A percentile compares a stretch with the other conserved stretches of the same genome.
Evolutionary conservation across 2,113 vertebrate species (phyloP).

Genomic region (Gallinago undulata): DNA sequence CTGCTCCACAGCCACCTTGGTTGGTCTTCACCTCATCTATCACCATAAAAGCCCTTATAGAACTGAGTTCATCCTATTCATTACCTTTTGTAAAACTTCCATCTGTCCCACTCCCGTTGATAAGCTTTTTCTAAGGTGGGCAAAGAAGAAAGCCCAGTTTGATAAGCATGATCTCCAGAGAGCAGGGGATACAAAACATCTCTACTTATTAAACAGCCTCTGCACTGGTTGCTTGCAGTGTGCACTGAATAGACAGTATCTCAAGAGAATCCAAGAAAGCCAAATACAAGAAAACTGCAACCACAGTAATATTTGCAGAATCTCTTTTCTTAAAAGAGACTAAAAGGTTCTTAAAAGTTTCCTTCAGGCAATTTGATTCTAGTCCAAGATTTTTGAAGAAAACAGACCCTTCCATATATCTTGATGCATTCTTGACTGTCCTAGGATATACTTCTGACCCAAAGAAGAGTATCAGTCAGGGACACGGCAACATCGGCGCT

Average conservation of each 20-base stretch:
- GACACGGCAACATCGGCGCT: not conserved
- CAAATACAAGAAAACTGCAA: not conserved
- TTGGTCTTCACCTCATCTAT: not conserved
- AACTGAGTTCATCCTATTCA: not conserved
- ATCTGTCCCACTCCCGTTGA: not conserved
- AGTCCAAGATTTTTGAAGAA: not conserved
- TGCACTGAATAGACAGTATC: not conserved
- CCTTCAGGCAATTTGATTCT: conserved; percentile 11
- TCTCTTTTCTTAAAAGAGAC: not conserved
- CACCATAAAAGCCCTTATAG: not conserved
- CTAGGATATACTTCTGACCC: not conserved
- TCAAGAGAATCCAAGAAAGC: not conserved
- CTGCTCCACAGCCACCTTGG: not conserved
- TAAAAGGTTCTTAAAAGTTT: not conserved
- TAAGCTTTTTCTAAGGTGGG: not conserved
- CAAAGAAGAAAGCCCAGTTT: not conserved
- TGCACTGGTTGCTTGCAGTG: not conserved
- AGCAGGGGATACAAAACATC: not conserved
- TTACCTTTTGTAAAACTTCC: not conserved
- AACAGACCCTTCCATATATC: not conserved
- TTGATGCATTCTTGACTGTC: not conserved
- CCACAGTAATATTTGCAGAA: not conserved
- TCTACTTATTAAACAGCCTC: not conserved
- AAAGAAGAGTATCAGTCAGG: not conserved
- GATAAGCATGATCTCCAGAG: not conserved